Evolutionary conservation across 2,113 vertebrate genomes (phyloP), one percentile per base, ranked within the genome.

Genomic region (Dasyurus viverrinus): DNA sequence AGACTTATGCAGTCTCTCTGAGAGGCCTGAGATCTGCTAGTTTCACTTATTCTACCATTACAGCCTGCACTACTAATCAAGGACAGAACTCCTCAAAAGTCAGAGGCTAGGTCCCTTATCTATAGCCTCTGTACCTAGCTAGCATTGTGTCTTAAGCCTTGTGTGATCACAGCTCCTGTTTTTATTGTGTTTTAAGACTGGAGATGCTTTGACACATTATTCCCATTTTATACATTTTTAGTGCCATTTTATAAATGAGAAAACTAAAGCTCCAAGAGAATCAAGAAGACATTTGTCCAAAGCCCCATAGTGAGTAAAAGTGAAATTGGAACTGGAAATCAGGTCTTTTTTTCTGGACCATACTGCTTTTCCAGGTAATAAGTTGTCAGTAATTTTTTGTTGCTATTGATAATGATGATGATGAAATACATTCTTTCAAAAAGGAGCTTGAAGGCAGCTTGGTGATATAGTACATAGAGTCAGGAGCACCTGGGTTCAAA

Each of bases 201-300:
- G 42, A 1, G 23, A 84, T 42, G n/a, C 19, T 84, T 76, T n/a
- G 36, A 76, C 14, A 22, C 16, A 76, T 48, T 84, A 84, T n/a
- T 84, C 89, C 94, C 92, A 89, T 96, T 96, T 46, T n/a, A 95
- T 60, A 9, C n/a, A n/a, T n/a, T n/a, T n/a, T n/a, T n/a, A n/a
- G n/a, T n/a, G n/a, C 94, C 92, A 89, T 96, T 96, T 46, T n/a
- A 95, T 60, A 9, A 22, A 98, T n/a, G 12, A 96, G 91, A 89
- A 95, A 90, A 55, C 48, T n/a, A 57, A 92, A 42, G 26, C 53
- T 30, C 0, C n/a, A 16, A 50, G 46, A 42, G 25, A 89, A 30
- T 30, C 9, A 1, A 52, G 24, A 89, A n/a, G 14, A 42, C 6
- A 84, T 84, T 84, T 84, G 5, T n/a, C 16, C n/a, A 42, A 84